These are phyloP conservation scores for Ernsta delagoae DNA, from an alignment of 2,888 invertebrate genomes.

Conservation along the genomic window DNA sequence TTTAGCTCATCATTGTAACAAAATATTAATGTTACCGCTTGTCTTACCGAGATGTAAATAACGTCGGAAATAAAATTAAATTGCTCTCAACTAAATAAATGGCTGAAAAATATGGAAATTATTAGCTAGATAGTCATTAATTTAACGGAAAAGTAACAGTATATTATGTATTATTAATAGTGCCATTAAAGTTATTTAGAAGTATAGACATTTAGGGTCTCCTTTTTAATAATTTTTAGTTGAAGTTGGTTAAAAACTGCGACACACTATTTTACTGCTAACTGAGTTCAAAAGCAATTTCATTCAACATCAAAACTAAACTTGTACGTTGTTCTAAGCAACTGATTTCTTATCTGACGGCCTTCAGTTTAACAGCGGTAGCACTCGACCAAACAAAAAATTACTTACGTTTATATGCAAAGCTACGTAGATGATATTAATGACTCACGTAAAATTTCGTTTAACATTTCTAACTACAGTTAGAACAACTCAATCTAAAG, in stretches of 20 bases:
- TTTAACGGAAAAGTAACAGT: no score
- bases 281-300: slow-evolving; percentile 29
- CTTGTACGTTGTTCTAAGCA: slow-evolving; percentile 49
- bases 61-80: background rate
- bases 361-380: slow-evolving; percentile 67
- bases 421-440: slow-evolving; percentile 17
- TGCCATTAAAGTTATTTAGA: no score
- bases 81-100: background rate
- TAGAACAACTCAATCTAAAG: no score
- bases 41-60: no score
- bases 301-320: slow-evolving; percentile 24
- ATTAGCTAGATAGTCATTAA: no score
- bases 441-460: slow-evolving; percentile 2
- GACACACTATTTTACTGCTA: no score
- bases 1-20: slow-evolving; percentile 14
- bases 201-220: no score
- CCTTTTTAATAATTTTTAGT: background rate
- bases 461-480: no score
- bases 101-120: background rate
- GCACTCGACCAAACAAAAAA: slow-evolving; percentile 43
- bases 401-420: slow-evolving; percentile 14
- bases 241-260: background rate
- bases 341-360: slow-evolving; percentile 78
- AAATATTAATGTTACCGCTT: background rate
- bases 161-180: no score